Conservation (phyloP, 2,113 vertebrate species). For the Stigmatopora nigra region DNA sequence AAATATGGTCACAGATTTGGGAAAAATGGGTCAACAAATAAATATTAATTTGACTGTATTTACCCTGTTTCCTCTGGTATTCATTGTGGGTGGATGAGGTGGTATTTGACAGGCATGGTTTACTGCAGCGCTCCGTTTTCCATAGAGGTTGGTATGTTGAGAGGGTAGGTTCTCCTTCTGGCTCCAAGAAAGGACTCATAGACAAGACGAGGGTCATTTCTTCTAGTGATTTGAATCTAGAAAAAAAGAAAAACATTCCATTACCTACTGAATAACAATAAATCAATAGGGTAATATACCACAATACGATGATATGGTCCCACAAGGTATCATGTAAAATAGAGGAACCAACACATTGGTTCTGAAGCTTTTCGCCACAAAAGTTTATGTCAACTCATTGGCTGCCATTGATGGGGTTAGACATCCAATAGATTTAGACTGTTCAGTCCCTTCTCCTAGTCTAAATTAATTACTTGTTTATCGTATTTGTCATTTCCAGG, state of each 20-base stretch:
- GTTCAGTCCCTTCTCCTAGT: too few species aligned
- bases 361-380: too few species aligned
- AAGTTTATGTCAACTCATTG: too few species aligned
- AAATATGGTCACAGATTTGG: neutral
- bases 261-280: neutral
- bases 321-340: too few species aligned
- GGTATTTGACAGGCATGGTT: slow-evolving; percentile 60
- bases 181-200: slow-evolving; percentile 85
- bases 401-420: too few species aligned
- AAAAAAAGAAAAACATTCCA: slow-evolving; percentile 6
- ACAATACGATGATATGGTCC: too few species aligned
- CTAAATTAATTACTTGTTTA: too few species aligned
- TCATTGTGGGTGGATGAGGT: slow-evolving; percentile 49
- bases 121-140: slow-evolving; percentile 70
- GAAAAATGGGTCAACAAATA: neutral
- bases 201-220: slow-evolving; percentile 93
- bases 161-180: slow-evolving; percentile 77
- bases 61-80: slow-evolving; percentile 68
- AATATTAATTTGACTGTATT: slow-evolving; percentile 15
- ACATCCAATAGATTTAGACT: too few species aligned
- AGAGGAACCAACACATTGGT: too few species aligned
- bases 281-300: too few species aligned
- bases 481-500: too few species aligned
- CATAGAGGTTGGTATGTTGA: slow-evolving; percentile 76
- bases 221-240: slow-evolving; percentile 68